Evolutionary conservation across 2,797 vertebrate genomes (phyloP).

Genomic region (Acanthurus tractus): DNA sequence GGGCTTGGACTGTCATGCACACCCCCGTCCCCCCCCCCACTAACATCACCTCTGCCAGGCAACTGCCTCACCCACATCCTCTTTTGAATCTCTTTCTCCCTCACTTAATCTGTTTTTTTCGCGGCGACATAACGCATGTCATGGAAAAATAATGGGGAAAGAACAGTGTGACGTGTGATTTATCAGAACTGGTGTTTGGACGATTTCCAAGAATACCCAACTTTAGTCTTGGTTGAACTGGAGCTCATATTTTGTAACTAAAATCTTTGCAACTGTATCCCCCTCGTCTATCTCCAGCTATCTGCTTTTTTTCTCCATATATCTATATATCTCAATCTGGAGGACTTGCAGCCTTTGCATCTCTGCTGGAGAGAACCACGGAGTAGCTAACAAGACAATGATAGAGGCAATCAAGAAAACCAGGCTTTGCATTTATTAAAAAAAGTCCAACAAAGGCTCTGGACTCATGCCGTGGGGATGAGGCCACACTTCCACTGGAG

Average conservation of each 20-base stretch:
- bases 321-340: conserved; percentile 8
- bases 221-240: neutral
- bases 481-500: conserved; percentile 75
- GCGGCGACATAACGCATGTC: neutral
- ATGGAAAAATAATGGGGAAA: neutral
- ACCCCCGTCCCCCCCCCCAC: neutral
- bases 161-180: conserved; percentile 6
- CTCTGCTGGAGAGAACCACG: conserved; percentile 44
- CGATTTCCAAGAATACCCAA: conserved; percentile 14
- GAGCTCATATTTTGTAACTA: conserved; percentile 31
- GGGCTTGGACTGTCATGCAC: conserved; percentile 33
- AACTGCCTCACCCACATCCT: conserved; percentile 46
- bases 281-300: conserved; percentile 14
- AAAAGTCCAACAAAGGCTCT: conserved; percentile 58
- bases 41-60: conserved; percentile 47
- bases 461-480: conserved; percentile 59
- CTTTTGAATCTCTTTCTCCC: conserved; percentile 23
- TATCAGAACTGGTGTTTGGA: conserved; percentile 18
- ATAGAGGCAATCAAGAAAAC: conserved; percentile 62
- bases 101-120: conserved; percentile 11
- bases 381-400: conserved; percentile 56
- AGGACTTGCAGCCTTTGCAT: conserved; percentile 32
- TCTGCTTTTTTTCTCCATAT: conserved; percentile 6
- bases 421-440: conserved; percentile 68
- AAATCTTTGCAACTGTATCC: conserved; percentile 22